Evolutionary conservation across 2,888 invertebrate species (phyloP), one percentile per base, ranked within the genome.

Genomic region (Plusia festucae): DNA sequence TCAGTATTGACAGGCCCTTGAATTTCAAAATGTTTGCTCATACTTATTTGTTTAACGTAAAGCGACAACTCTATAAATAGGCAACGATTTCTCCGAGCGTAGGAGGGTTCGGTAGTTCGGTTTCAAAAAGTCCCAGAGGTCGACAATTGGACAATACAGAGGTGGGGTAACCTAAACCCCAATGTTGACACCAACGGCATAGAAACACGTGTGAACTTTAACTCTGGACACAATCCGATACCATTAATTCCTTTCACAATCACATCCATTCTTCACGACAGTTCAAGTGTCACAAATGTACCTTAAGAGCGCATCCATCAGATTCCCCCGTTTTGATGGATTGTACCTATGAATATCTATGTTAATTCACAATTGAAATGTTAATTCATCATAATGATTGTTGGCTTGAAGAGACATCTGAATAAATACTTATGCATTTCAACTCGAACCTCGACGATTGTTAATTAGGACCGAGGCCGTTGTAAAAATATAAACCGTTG

Each of bases 211-310:
- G 94, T 94, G 94, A 94, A 94, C 93, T 91, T 87, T 90, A 89
- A 87, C 90, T 89, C 83, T 61, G 65, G 70, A 66, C 68, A 82
- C 73, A 68, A 73, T 86, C 82, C 81, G 74, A 89, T 89, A 82
- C 80, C 85, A 81, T 84, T 80, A 83, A 81, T 85, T 82, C 86
- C 83, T 83, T 82, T 84, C 85, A 79, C 80, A 82, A 80, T 61
- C 68, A 80, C 84, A 78, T 83, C 84, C 84, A 90, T 92, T 93
- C 88, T 91, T 85, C 82, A 82, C 76, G 85, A 82, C 90, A 88
- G 89, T 93, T 93, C 91, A 89, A 91, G 91, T 93, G 93, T 93
- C 93, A 92, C 93, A 93, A 94, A 94, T 91, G 90, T 88, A 84
- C 86, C 83, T 27, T 82, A 70, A 83, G 82, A 84, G 78, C 67